Base-by-base conservation (phyloP, 2,888 invertebrate genomes). In the Agonum fuliginosum region DNA sequence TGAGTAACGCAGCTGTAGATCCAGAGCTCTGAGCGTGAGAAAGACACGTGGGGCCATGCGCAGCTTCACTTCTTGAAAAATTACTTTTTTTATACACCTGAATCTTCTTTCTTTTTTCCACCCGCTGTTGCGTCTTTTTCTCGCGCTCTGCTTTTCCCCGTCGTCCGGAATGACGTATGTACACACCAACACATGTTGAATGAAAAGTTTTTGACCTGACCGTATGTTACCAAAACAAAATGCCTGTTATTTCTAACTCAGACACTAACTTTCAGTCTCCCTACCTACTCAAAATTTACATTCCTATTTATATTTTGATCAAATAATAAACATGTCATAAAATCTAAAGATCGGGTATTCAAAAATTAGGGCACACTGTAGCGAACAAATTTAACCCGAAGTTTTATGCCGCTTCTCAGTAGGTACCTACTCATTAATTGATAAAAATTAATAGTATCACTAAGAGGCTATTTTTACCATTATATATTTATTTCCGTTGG, bases 191-290 rank as follows among this genome's bases (percentile, higher is more conserved):
- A 75, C 67, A 75, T 75, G 75, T 75, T 75, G 75, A 67, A 67
- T 75, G 75, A 75, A 75, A 67, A 75, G 48, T 75, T 75, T 75
- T 67, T 75, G 75, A 75, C 75, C 65, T 67, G 75, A 65, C 75
- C 65, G 65, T 67, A 67, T 51, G 67, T 41, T 67, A 75, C 67
- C 48, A 75, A 65, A 67, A 75, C 65, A 65, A 75, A 75, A 65
- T 75, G 30, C 65, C 73, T 43, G 41, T 37, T 37, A 58, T 72
- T 72, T 62, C 54, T 73, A 73, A 46, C 27, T 24, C 17, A 48
- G 22, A 37, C 22, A 43, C 37, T 17, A 27, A 62, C 58, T 62
- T 30, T 62, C 58, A 14, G 30, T 17, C 58, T 62, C 10, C 14
- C 58, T 62, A 62, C 58, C 58, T 62, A 27, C 58, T 62, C 58